Conservation (phyloP, 1,140 invertebrate species). For the Hypothenemus hampei region DNA sequence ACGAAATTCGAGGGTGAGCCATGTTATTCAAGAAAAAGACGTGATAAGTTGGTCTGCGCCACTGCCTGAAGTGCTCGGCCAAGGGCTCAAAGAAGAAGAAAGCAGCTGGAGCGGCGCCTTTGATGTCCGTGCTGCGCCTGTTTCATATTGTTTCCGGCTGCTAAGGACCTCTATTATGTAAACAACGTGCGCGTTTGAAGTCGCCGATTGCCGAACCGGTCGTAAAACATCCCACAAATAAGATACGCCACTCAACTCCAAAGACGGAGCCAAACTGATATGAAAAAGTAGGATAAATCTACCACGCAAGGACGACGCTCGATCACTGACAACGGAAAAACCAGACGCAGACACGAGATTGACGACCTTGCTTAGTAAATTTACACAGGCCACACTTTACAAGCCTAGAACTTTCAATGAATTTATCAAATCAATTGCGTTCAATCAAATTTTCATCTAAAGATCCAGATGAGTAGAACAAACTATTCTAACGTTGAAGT, state of each 20-base stretch:
- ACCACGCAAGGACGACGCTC: too few relatives aligned
- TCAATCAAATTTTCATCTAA: too few relatives aligned
- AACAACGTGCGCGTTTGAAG: constrained; percentile 46
- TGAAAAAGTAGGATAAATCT: background rate
- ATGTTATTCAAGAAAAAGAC: too few relatives aligned
- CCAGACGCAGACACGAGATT: too few relatives aligned
- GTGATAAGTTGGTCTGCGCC: background rate
- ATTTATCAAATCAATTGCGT: too few relatives aligned
- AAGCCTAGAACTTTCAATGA: too few relatives aligned
- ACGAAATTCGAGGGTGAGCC: too few relatives aligned
- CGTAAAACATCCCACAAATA: constrained; percentile 45
- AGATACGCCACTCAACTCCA: constrained; percentile 27
- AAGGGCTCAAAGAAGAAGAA: constrained; percentile 20
- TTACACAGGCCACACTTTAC: too few relatives aligned
- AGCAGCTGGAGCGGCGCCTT: constrained; percentile 34
- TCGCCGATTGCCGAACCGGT: constrained; percentile 40
- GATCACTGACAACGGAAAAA: too few relatives aligned
- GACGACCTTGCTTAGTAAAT: too few relatives aligned
- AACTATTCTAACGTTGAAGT: too few relatives aligned
- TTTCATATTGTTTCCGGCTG: constrained; percentile 48
- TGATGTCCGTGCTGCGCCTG: constrained; percentile 41
- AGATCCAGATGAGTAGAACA: too few relatives aligned
- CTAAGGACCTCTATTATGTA: constrained; percentile 48
- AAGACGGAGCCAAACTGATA: background rate
- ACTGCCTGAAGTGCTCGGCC: background rate